phyloP scores from a whole-genome alignment of 1,140 invertebrate species.

The Cotesia glomerata region DNA sequence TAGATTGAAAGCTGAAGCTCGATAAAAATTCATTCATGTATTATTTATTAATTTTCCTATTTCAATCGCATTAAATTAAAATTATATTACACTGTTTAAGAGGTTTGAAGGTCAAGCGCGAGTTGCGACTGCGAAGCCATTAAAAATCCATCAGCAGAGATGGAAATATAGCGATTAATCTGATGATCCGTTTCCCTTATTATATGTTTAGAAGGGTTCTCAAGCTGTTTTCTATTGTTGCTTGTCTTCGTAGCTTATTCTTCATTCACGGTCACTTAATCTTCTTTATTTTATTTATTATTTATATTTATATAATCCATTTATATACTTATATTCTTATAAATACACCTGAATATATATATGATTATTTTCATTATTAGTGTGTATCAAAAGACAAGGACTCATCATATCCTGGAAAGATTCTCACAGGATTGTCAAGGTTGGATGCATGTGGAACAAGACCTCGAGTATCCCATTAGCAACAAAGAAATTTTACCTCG shows the following conservation, averaged over 20 bases:
- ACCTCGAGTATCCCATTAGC: not conserved
- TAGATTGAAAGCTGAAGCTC: too few species aligned
- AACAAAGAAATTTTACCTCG: constrained; percentile 8
- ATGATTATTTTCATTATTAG: too few species aligned
- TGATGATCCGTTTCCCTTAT: constrained; percentile 10
- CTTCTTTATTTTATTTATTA: constrained; percentile 13
- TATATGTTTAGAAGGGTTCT: constrained; percentile 13
- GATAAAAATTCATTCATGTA: too few species aligned
- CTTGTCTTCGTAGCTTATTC: not conserved
- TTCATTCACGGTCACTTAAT: constrained; percentile 21
- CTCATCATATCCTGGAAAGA: constrained; percentile 15
- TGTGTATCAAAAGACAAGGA: constrained; percentile 11
- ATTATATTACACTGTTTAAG: not conserved
- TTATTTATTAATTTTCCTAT: too few species aligned
- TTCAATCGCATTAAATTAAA: too few species aligned
- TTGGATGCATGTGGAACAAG: not conserved
- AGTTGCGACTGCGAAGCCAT: constrained; percentile 20
- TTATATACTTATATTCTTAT: too few species aligned
- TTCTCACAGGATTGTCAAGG: constrained; percentile 25
- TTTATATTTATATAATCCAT: not conserved
- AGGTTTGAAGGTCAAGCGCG: constrained; percentile 1
- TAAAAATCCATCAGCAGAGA: constrained; percentile 34
- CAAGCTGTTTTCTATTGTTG: not conserved
- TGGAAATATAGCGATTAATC: constrained; percentile 29
- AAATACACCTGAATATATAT: too few species aligned